Percentiles rank a stretch among this genome's conserved stretches.
Evolutionary conservation across 2,888 invertebrate species (phyloP).

Genomic region (Pterostichus madidus): DNA sequence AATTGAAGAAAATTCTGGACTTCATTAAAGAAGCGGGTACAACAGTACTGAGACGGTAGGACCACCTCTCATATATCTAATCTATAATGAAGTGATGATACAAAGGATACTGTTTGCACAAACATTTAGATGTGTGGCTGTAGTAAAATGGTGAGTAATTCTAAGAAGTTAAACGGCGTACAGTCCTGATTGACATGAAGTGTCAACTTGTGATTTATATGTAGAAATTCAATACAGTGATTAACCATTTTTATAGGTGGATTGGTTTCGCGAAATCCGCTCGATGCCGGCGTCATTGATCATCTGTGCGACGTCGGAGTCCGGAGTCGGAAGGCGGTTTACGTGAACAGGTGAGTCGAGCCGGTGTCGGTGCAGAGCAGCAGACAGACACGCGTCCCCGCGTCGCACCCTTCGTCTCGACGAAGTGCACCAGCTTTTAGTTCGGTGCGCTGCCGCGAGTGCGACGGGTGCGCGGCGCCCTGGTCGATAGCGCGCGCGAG

Average conservation of each 20-base stretch:
- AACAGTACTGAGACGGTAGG: too few relatives aligned
- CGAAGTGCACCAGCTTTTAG: constrained; percentile 16
- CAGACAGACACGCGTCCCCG: constrained; percentile 43
- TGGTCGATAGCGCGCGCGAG: constrained; percentile 57
- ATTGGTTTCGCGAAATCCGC: neutral
- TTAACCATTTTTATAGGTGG: constrained; percentile 26
- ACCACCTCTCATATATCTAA: too few relatives aligned
- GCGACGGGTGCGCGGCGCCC: constrained; percentile 55
- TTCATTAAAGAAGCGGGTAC: too few relatives aligned
- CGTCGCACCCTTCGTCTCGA: neutral
- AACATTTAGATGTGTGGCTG: too few relatives aligned
- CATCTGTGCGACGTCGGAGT: constrained; percentile 20
- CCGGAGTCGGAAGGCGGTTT: constrained; percentile 35
- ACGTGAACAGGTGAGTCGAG: constrained; percentile 59
- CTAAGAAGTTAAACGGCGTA: too few relatives aligned
- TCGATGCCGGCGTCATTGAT: constrained; percentile 34
- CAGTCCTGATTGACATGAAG: neutral
- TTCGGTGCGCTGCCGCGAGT: constrained; percentile 60
- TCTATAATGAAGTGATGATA: too few relatives aligned
- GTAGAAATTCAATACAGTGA: constrained; percentile 22
- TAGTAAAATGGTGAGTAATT: too few relatives aligned
- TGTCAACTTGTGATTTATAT: constrained; percentile 20
- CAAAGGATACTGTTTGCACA: too few relatives aligned
- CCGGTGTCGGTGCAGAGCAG: constrained; percentile 28
- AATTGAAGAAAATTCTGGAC: too few relatives aligned